These are phyloP conservation scores for Streblospio benedicti DNA, from an alignment of 1,140 invertebrate genomes.

Conservation along the genomic window DNA sequence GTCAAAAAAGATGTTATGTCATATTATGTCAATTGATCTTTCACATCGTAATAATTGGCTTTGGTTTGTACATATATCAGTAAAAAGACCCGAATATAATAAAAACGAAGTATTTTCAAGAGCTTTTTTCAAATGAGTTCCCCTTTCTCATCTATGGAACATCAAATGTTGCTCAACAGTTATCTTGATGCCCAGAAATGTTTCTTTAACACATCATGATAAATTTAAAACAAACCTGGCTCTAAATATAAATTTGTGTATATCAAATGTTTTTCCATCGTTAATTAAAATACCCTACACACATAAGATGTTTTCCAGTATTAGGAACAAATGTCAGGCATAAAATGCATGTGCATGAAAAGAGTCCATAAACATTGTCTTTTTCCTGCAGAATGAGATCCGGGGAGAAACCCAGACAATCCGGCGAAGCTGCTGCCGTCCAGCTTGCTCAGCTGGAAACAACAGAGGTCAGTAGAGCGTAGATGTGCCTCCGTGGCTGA, in stretches of 20 bases:
- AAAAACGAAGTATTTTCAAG: too few species aligned
- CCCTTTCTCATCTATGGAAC: too few species aligned
- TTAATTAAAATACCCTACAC: background rate
- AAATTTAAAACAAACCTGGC: background rate
- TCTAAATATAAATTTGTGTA: background rate
- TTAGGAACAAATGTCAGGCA: background rate
- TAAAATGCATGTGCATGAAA: background rate
- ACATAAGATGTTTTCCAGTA: background rate
- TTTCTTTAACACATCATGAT: too few species aligned
- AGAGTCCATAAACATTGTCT: background rate
- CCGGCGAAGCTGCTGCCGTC: conserved; percentile 32
- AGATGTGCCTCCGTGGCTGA: too few species aligned
- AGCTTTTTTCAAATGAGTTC: too few species aligned
- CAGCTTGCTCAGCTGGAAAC: conserved; percentile 32
- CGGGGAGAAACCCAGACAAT: conserved; percentile 35
- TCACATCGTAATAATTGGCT: too few species aligned
- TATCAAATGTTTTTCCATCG: background rate
- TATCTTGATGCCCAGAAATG: too few species aligned
- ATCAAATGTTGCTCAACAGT: too few species aligned
- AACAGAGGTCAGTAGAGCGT: conserved; percentile 35
- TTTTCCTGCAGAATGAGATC: conserved; percentile 28
- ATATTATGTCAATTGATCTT: too few species aligned
- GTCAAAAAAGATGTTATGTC: too few species aligned
- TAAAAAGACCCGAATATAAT: too few species aligned
- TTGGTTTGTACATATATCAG: too few species aligned